Percentiles rank a stretch among this genome's conserved stretches.
Evolutionary conservation across 2,113 vertebrate species (phyloP).

Genomic region (Ploceus nigricollis): DNA sequence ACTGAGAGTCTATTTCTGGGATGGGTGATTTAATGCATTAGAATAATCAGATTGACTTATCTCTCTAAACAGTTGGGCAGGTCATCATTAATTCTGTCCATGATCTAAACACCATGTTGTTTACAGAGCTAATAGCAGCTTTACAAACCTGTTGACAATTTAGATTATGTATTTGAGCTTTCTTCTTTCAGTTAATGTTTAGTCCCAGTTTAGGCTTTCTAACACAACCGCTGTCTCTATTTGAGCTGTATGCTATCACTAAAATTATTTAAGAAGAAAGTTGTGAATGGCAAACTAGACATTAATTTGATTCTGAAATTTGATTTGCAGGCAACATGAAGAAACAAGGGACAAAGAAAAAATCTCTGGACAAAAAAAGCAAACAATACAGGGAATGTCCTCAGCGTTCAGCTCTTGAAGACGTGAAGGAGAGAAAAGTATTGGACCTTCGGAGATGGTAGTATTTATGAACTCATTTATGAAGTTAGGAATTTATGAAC

Average conservation of each 20-base stretch:
- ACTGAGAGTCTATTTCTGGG: not conserved
- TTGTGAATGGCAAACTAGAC: not conserved
- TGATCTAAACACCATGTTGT: not conserved
- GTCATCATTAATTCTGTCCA: not conserved
- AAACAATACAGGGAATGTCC: conserved; percentile 82
- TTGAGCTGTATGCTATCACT: not conserved
- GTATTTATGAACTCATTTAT: not conserved
- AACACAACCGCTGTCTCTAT: not conserved
- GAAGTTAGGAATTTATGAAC: not conserved
- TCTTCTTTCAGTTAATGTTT: not conserved
- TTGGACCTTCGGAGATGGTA: conserved; percentile 96
- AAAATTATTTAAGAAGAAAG: not conserved
- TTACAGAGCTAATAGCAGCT: not conserved
- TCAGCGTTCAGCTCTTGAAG: conserved; percentile 81
- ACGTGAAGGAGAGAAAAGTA: conserved; percentile 94
- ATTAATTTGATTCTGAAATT: not conserved
- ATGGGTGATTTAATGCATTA: not conserved
- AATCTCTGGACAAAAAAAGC: conserved; percentile 81
- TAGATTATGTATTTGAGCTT: not conserved
- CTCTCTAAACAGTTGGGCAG: not conserved
- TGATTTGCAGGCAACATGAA: conserved; percentile 84
- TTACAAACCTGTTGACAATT: not conserved
- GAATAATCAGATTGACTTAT: conserved; percentile 19
- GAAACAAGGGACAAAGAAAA: conserved; percentile 88
- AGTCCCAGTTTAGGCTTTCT: not conserved